Percentiles rank a stretch among this genome's conserved stretches.
These are phyloP conservation scores for Heterotilapia buettikoferi DNA, from an alignment of 2,113 vertebrate genomes.

Conservation along the genomic window DNA sequence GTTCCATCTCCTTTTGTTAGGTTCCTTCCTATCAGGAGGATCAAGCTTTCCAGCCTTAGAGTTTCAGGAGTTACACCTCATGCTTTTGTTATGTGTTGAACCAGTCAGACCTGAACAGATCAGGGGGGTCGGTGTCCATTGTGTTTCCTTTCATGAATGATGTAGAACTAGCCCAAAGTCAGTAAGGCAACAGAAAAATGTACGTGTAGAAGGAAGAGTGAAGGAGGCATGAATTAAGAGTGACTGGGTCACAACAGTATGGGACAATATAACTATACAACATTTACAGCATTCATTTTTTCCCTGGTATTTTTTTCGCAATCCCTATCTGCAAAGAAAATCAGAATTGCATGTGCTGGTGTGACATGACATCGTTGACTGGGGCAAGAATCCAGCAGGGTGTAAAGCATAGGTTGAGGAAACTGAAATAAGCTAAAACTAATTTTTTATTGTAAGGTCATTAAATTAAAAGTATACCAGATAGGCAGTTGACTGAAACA, in stretches of 20 bases:
- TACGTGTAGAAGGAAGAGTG: not conserved
- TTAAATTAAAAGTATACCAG: not conserved
- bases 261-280: not conserved
- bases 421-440: not conserved
- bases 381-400: not conserved
- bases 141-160: not conserved
- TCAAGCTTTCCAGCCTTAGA: not conserved
- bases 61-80: not conserved
- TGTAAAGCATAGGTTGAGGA: not conserved
- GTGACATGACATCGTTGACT: not conserved
- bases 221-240: not conserved
- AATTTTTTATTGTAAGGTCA: not conserved
- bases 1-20: not conserved
- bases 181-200: not conserved
- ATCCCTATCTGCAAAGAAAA: not conserved
- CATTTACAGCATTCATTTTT: not conserved
- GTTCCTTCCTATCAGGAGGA: not conserved
- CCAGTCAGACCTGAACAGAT: conserved; percentile 4
- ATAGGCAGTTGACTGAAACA: not conserved
- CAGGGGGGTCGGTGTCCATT: not conserved
- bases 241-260: not conserved
- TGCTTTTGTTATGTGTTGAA: not conserved
- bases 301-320: not conserved
- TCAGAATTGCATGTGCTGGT: not conserved
- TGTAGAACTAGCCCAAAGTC: not conserved